phyloP scores from a whole-genome alignment of 2,113 vertebrate species.

The Sturnus vulgaris region DNA sequence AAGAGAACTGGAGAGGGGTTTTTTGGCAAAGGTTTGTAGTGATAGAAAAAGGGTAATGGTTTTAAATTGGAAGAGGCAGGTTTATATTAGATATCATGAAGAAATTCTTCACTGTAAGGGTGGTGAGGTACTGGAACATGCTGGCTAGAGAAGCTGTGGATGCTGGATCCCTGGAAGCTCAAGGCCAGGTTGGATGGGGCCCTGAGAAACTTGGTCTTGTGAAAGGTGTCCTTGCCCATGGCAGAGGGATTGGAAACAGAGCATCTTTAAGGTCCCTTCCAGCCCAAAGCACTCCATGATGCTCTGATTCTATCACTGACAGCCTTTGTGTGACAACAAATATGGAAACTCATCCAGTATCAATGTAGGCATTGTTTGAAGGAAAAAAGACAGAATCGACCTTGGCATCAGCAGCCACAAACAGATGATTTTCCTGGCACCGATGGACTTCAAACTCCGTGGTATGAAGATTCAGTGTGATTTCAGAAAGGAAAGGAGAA shows the following conservation, averaged over 20 bases:
- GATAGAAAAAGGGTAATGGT: neutral
- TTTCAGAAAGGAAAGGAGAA: neutral
- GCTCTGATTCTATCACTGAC: neutral
- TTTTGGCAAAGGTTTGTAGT: neutral
- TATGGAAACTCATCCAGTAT: neutral
- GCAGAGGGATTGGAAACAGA: neutral
- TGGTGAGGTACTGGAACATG: neutral
- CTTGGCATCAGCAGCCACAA: neutral
- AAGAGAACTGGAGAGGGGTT: neutral
- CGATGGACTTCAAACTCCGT: neutral
- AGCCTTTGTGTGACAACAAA: neutral
- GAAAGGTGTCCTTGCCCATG: neutral
- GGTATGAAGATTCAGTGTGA: neutral
- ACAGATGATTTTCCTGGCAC: neutral
- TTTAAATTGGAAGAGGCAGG: neutral
- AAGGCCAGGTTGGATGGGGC: neutral
- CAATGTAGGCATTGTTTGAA: neutral
- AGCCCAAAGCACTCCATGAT: neutral
- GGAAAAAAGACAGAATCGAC: neutral
- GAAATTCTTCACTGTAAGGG: neutral
- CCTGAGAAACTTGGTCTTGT: neutral
- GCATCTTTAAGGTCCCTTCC: neutral
- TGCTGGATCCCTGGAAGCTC: neutral
- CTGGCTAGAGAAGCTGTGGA: neutral
- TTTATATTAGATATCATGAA: neutral